Evolutionary conservation across 2,113 vertebrate genomes (phyloP).

Genomic region (Melanotaenia duboulayi): DNA sequence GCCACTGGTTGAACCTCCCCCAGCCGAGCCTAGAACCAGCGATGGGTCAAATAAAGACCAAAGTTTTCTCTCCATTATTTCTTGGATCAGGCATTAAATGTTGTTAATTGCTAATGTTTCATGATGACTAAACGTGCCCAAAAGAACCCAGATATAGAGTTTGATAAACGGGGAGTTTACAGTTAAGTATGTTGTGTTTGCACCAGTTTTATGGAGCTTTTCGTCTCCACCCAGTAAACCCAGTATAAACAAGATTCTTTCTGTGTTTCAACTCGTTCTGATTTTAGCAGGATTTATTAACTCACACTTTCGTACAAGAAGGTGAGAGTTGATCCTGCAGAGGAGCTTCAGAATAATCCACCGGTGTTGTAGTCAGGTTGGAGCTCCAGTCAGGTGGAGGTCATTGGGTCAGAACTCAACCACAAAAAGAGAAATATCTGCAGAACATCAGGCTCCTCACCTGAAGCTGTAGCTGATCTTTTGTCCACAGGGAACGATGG

Average conservation of each 20-base stretch:
- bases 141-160: too few relatives aligned
- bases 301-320: neutral
- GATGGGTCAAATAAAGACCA: too few relatives aligned
- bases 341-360: neutral
- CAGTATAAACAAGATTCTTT: neutral
- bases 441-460: conserved; percentile 67
- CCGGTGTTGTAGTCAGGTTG: too few relatives aligned
- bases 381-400: neutral
- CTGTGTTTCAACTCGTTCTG: conserved; percentile 6
- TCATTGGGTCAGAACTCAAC: neutral
- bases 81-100: too few relatives aligned
- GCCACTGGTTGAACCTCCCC: too few relatives aligned
- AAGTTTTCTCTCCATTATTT: too few relatives aligned
- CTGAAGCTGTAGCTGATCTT: conserved; percentile 88
- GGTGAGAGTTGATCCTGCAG: neutral
- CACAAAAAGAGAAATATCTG: too few relatives aligned
- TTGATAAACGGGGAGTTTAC: too few relatives aligned
- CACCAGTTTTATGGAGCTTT: neutral
- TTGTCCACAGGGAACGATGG: conserved; percentile 86
- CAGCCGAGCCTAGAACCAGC: too few relatives aligned
- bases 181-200: too few relatives aligned
- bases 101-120: too few relatives aligned
- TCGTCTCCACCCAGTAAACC: neutral
- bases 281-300: neutral
- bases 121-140: too few relatives aligned